Evolutionary conservation across 2,797 vertebrate species (phyloP).

Genomic region (Corythornis leucogaster): DNA sequence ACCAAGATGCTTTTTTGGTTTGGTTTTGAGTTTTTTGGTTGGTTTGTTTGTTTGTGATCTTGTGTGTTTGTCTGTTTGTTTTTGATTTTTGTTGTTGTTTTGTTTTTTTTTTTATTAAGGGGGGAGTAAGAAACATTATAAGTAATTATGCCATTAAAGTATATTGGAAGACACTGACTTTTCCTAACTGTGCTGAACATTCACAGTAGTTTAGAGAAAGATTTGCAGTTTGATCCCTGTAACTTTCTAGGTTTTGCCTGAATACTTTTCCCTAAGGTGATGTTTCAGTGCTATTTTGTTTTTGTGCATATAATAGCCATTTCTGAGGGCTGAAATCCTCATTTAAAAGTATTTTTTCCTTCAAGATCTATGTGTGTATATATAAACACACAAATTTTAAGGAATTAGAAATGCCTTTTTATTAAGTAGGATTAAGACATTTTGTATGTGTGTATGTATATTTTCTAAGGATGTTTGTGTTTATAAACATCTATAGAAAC

Average conservation of each 20-base stretch:
- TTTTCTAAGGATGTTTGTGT: neutral
- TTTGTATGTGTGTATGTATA: neutral
- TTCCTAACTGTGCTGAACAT: neutral
- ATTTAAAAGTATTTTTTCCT: neutral
- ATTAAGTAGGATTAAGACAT: neutral
- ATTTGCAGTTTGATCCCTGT: neutral
- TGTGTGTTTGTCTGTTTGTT: no score
- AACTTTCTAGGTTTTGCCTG: neutral
- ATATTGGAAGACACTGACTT: neutral
- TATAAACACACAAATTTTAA: neutral
- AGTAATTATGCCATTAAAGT: neutral
- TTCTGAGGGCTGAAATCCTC: neutral
- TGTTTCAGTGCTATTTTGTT: neutral
- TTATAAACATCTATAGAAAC: neutral
- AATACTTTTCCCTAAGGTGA: neutral
- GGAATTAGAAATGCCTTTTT: neutral
- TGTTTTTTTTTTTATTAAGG: neutral
- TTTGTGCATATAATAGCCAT: rapidly evolving
- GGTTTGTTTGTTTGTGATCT: no score
- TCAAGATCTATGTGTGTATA: neutral
- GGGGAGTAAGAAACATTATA: neutral
- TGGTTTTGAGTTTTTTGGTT: no score
- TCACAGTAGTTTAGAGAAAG: neutral
- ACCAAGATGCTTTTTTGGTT: neutral
- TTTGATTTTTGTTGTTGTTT: no score